Evolutionary conservation across 2,888 invertebrate genomes (phyloP).

Genomic region (Chouioia cunea): DNA sequence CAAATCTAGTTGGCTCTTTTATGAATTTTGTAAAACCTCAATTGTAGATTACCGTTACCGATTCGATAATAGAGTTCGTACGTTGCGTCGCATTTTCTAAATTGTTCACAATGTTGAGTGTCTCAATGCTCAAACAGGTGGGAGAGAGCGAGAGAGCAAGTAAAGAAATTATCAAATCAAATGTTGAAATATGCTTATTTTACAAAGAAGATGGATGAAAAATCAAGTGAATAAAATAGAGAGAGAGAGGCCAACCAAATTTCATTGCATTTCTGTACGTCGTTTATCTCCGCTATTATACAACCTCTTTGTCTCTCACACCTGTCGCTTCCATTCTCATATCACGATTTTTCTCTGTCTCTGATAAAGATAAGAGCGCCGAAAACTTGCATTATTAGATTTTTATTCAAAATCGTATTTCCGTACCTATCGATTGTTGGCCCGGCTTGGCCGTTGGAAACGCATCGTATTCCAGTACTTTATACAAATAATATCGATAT

Average conservation of each 20-base stretch:
- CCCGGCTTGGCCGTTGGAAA: conserved; percentile 17
- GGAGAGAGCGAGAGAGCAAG: conserved; percentile 13
- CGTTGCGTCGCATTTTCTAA: conserved; percentile 15
- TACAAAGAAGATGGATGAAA: background rate
- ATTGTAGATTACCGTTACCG: background rate
- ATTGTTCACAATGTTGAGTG: conserved; percentile 7
- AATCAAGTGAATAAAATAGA: background rate
- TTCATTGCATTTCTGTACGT: conserved; percentile 6
- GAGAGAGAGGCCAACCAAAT: background rate
- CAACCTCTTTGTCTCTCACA: conserved; percentile 8
- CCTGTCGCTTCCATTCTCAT: conserved; percentile 22
- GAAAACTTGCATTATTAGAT: conserved; percentile 36
- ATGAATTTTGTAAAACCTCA: background rate
- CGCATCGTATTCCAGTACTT: conserved; percentile 36
- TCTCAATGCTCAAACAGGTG: conserved; percentile 2
- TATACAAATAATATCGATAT: conserved; percentile 33
- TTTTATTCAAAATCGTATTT: conserved; percentile 32
- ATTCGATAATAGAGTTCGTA: conserved; percentile 1
- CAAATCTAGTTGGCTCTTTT: conserved; percentile 27
- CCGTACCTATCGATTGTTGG: conserved; percentile 35
- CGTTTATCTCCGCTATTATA: background rate
- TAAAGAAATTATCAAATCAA: background rate
- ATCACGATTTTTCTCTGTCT: conserved; percentile 29
- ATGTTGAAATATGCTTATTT: background rate
- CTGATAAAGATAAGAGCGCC: conserved; percentile 23